Base-by-base conservation (phyloP, 2,113 vertebrate genomes). In the Tympanuchus pallidicinctus region DNA sequence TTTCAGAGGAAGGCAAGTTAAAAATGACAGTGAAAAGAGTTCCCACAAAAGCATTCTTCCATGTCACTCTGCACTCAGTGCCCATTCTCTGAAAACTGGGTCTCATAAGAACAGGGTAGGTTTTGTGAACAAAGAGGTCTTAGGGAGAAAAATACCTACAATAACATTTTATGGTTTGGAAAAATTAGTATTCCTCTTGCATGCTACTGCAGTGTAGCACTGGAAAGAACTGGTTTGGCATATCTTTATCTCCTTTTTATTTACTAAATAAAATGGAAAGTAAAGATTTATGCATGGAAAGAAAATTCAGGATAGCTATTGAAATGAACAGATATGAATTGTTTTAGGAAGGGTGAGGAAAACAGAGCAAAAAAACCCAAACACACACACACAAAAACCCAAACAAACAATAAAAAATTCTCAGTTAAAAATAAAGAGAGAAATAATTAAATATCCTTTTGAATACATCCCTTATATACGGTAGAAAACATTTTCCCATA, bases 131-230 rank as follows among this genome's bases (percentile, higher is more conserved):
- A 89, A 82, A 70, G 36, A 52, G 10, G 8, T 92, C 21, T 89
- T 59, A 30, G 4, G 30, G 72, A 94, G 59, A 88, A 94, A 86
- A 87, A 36, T 13, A 6, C 18, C 42, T 50, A 52, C 21, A 59
- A 72, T 50, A 86, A 77, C 12, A 85, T 89, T 75, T 83, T 82
- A 59, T 43, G 63, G 67, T 64, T 56, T 67, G 38, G 64, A 66
- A 88, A 95, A 88, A 95, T 95, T 92, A 83, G 92, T 86, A 94
- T 93, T 85, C 91, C 24, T 89, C 18, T 82, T 82, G 75, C 84
- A 91, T 77, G 71, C 60, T 83, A 4, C 84, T 94, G 90, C 94
- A 94, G 89, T 66, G 34, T 91, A 74, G 50, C 74, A 89, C 50
- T 89, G 85, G 92, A 91, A 91, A 88, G 56, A 80, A 74, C 78